Conservation (phyloP, 2,888 invertebrate species). For the Pherbina coryleti region DNA sequence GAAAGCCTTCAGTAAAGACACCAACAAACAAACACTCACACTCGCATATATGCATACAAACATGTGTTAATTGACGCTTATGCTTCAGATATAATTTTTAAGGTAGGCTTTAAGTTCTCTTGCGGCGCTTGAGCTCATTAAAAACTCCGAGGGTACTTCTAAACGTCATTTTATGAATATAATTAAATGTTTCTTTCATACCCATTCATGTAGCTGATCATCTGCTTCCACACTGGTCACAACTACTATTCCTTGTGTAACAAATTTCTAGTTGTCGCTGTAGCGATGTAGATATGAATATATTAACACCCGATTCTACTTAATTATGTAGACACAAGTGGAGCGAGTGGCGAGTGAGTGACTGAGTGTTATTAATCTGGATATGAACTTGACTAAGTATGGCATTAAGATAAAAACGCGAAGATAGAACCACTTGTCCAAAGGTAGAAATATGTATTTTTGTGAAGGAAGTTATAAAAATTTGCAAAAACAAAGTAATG, state of each 20-base stretch:
- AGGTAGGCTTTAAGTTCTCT: constrained; percentile 9
- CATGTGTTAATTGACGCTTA: neutral
- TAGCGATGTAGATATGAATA: constrained; percentile 4
- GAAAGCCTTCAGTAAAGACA: neutral
- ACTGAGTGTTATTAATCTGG: constrained; percentile 6
- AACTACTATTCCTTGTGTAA: neutral
- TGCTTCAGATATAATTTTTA: neutral
- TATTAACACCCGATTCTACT: constrained; percentile 32
- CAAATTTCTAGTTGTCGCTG: neutral
- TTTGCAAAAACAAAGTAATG: neutral
- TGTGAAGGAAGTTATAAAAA: neutral
- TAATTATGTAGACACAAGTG: constrained; percentile 14
- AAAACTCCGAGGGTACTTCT: constrained; percentile 15
- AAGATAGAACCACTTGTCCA: neutral
- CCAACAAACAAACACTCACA: neutral
- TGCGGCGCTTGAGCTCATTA: constrained; percentile 28
- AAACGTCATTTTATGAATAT: constrained; percentile 27
- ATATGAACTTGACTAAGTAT: constrained; percentile 22
- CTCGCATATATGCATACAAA: neutral
- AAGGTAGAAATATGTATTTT: too few relatives aligned
- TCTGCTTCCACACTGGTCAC: neutral
- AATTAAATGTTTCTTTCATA: constrained; percentile 18
- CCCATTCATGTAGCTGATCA: neutral
- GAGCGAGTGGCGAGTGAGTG: neutral
- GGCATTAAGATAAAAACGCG: neutral